Conservation (phyloP, 2,113 vertebrate species). For the Anas platyrhynchos region DNA sequence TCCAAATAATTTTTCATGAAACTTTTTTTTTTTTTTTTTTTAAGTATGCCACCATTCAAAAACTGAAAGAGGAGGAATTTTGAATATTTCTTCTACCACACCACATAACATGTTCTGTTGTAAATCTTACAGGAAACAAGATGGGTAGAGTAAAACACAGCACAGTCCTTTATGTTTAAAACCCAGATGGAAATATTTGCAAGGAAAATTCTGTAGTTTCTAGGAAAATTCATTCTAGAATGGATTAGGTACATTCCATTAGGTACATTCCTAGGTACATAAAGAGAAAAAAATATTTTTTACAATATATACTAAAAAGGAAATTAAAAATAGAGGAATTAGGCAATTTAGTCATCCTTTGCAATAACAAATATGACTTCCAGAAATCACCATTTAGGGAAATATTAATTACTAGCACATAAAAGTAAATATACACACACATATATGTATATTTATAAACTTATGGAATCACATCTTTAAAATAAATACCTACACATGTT, state of each 20-base stretch:
- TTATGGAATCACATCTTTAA: background rate
- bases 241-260: too few species aligned
- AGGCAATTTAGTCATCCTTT: background rate
- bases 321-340: background rate
- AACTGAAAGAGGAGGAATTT: background rate
- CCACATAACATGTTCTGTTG: background rate
- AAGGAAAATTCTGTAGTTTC: background rate
- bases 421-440: background rate
- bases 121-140: background rate
- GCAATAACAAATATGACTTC: background rate
- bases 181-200: background rate
- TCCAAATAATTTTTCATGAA: background rate
- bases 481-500: background rate
- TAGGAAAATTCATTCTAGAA: background rate
- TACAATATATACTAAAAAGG: fast-evolving
- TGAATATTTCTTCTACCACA: background rate
- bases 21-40: background rate
- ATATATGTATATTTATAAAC: background rate
- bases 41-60: background rate
- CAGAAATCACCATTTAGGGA: background rate
- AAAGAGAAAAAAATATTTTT: background rate
- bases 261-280: background rate
- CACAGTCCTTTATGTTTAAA: background rate
- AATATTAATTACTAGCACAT: background rate
- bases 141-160: background rate